These are phyloP conservation scores for Phthorimaea operculella DNA, from an alignment of 1,140 invertebrate species.

Conservation along the genomic window DNA sequence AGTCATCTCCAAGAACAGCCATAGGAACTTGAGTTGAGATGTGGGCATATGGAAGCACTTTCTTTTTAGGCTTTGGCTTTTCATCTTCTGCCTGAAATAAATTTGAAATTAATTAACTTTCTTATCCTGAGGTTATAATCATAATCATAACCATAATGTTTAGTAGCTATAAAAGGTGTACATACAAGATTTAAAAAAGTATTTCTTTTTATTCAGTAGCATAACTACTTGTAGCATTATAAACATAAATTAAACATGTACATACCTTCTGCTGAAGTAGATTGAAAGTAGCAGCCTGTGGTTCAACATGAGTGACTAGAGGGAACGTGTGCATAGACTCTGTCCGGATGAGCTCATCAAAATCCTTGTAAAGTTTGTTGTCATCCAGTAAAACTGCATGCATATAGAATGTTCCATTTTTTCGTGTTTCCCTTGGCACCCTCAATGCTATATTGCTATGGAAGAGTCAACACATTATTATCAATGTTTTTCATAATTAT, in stretches of 20 bases:
- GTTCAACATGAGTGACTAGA: conserved; percentile 77
- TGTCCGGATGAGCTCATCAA: conserved; percentile 64
- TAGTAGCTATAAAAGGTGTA: too few relatives aligned
- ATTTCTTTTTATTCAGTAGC: not conserved
- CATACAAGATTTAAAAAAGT: not conserved
- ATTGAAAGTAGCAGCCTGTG: conserved; percentile 81
- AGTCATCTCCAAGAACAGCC: conserved; percentile 73
- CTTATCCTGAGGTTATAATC: too few relatives aligned
- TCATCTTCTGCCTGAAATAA: conserved; percentile 27
- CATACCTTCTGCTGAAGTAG: conserved; percentile 72
- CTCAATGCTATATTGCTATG: conserved; percentile 71
- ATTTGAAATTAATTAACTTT: too few relatives aligned
- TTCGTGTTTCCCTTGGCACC: conserved; percentile 75
- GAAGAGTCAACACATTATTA: conserved; percentile 14
- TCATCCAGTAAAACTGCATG: conserved; percentile 71
- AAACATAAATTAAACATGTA: conserved; percentile 8
- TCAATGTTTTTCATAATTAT: not conserved
- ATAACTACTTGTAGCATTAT: too few relatives aligned
- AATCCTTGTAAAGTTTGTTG: conserved; percentile 61
- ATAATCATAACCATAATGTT: too few relatives aligned
- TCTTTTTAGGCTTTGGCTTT: conserved; percentile 18
- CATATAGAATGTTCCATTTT: conserved; percentile 82
- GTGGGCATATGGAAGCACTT: conserved; percentile 67
- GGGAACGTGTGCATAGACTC: conserved; percentile 70
- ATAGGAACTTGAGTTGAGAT: conserved; percentile 72